Evolutionary conservation across 64 coral and sea anemone species (phyloP).

Genomic region (Porites lutea): DNA sequence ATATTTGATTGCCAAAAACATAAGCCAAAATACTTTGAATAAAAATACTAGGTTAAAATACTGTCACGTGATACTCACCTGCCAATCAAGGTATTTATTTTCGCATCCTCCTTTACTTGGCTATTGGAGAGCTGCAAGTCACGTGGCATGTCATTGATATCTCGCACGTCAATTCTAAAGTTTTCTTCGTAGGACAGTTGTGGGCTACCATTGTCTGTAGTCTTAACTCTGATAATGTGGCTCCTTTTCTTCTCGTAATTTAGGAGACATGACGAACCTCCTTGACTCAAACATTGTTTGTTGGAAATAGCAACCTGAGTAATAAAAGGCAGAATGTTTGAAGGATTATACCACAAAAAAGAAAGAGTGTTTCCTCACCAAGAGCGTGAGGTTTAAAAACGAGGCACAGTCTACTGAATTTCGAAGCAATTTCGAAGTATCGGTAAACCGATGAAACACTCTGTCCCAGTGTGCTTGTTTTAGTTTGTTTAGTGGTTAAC

Average conservation of each 20-base stretch:
- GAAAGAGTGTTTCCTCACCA: too few species aligned
- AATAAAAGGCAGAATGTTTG: neutral
- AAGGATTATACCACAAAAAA: too few species aligned
- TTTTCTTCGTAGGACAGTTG: slow-evolving; percentile 31
- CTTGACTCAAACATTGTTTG: slow-evolving; percentile 58
- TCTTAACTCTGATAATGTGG: slow-evolving; percentile 58
- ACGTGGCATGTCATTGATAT: slow-evolving; percentile 83
- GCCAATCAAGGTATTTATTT: slow-evolving; percentile 63
- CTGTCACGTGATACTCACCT: slow-evolving; percentile 36
- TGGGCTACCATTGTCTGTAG: slow-evolving; percentile 66
- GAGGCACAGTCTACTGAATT: too few species aligned
- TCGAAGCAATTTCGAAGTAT: too few species aligned
- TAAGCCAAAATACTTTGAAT: too few species aligned
- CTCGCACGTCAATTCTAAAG: slow-evolving; percentile 51
- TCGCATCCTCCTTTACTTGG: slow-evolving; percentile 67
- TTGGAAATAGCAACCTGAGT: slow-evolving; percentile 64
- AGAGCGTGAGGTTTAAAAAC: too few species aligned
- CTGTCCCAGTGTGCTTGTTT: too few species aligned
- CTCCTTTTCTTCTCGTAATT: slow-evolving; percentile 69
- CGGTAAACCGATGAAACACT: too few species aligned
- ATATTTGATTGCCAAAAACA: too few species aligned
- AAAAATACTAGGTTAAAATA: too few species aligned
- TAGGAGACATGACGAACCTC: slow-evolving; percentile 58
- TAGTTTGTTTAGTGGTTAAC: too few species aligned
- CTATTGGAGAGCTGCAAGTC: slow-evolving; percentile 75